These are phyloP conservation scores for Rana temporaria DNA, from an alignment of 2,113 vertebrate genomes.

Conservation along the genomic window DNA sequence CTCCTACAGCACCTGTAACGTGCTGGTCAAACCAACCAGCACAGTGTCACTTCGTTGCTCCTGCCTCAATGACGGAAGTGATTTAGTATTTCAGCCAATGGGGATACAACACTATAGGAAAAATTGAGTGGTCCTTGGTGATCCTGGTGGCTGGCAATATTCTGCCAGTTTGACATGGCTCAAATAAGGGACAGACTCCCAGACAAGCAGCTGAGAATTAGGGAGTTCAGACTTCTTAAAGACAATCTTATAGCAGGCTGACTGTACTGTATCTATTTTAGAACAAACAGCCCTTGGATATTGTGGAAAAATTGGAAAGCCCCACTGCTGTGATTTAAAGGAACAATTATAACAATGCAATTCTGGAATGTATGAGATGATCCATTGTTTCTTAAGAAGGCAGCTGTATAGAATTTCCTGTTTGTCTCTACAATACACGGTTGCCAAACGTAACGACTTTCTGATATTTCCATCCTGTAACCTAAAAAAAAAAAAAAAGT, in stretches of 20 bases:
- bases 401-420: constrained; percentile 55
- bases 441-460: constrained; percentile 17
- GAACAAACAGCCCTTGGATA: constrained; percentile 26
- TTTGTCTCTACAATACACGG: constrained; percentile 21
- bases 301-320: constrained; percentile 2
- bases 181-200: neutral
- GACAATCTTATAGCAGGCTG: neutral
- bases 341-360: constrained; percentile 33
- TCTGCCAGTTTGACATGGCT: too few relatives aligned
- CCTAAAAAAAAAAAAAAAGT: constrained; percentile 2
- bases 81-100: too few relatives aligned
- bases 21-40: too few relatives aligned
- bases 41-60: too few relatives aligned
- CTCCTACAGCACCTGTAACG: too few relatives aligned
- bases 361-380: constrained; percentile 23
- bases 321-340: neutral
- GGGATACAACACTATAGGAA: too few relatives aligned
- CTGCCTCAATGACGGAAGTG: too few relatives aligned
- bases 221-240: neutral
- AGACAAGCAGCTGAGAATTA: neutral
- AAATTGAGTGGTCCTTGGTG: too few relatives aligned
- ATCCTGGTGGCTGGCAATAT: too few relatives aligned
- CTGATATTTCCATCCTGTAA: constrained; percentile 4
- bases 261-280: neutral
- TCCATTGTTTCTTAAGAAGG: constrained; percentile 54